These are phyloP conservation scores for Cryptotis parvus DNA, from an alignment of 2,113 vertebrate genomes.

Conservation along the genomic window DNA sequence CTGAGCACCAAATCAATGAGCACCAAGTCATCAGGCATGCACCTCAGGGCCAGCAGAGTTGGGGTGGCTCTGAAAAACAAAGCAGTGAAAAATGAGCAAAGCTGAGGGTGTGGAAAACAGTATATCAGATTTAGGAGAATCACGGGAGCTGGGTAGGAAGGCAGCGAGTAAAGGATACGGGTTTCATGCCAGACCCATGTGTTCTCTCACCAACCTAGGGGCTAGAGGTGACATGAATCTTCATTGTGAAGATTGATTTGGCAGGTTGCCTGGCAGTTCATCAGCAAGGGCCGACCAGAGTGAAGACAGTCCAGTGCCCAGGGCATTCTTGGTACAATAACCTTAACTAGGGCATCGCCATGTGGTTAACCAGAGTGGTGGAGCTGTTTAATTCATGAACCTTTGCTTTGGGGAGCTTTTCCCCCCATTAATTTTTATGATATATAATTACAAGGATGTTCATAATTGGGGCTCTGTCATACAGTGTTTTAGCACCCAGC, in stretches of 20 bases:
- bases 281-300: not conserved
- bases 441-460: no score
- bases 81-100: no score
- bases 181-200: not conserved
- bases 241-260: constrained; percentile 14
- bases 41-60: no score
- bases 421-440: no score
- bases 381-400: not conserved
- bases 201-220: not conserved
- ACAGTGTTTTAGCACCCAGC: no score
- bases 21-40: no score
- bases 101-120: not conserved
- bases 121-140: not conserved
- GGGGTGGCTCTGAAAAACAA: no score
- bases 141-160: not conserved
- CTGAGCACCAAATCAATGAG: no score
- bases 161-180: not conserved
- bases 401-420: not conserved
- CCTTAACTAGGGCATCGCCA: not conserved
- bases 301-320: no score
- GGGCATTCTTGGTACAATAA: not conserved
- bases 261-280: not conserved
- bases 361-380: constrained; percentile 3
- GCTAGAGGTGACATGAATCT: not conserved
- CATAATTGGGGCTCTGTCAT: no score